A percentile compares a stretch with the other conserved stretches of the same genome.
These are phyloP conservation scores for Lepus townsendii DNA, from an alignment of 2,797 vertebrate species.

Conservation along the genomic window DNA sequence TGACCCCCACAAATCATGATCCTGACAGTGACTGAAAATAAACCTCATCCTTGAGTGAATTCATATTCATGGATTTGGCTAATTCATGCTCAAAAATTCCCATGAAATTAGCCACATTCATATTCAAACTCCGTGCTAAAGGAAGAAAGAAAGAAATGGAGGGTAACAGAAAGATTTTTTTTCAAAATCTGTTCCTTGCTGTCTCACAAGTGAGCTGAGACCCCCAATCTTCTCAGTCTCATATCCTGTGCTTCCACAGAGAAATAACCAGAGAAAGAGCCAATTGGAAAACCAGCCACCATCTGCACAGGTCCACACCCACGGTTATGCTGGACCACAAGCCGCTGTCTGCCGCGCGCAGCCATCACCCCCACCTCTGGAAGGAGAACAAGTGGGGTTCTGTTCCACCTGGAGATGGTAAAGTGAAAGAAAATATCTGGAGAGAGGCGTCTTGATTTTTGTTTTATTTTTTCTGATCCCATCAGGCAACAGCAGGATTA, in stretches of 20 bases:
- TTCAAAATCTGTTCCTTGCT: not conserved
- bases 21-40: slow-evolving; percentile 15
- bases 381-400: slow-evolving; percentile 2
- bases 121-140: slow-evolving; percentile 4
- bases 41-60: not conserved
- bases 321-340: not conserved
- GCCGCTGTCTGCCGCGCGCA: not conserved
- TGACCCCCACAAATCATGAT: not conserved
- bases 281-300: not conserved
- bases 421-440: slow-evolving; percentile 49
- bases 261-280: not conserved
- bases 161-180: not conserved
- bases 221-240: not conserved
- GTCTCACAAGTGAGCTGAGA: not conserved
- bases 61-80: not conserved
- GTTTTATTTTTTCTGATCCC: slow-evolving; percentile 45
- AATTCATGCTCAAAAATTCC: not conserved
- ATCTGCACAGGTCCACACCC: not conserved
- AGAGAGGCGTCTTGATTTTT: slow-evolving; percentile 49
- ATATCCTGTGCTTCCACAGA: not conserved
- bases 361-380: not conserved
- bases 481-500: slow-evolving; percentile 61
- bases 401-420: not conserved
- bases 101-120: not conserved
- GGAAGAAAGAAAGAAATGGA: not conserved